Conservation (phyloP, 1,140 invertebrate species). For the Drosophila kepulauana region DNA sequence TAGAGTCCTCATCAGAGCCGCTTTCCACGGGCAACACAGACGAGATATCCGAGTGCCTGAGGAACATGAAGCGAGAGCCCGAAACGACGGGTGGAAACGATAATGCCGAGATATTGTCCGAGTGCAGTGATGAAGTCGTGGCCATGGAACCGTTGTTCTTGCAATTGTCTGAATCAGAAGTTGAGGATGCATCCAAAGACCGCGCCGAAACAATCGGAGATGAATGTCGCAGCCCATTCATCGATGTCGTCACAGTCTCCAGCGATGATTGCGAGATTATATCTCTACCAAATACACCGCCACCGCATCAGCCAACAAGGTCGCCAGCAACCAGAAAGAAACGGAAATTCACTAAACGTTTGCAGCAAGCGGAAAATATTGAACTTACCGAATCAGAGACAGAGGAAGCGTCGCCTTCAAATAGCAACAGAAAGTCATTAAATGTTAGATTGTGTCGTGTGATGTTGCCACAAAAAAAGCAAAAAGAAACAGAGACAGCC, state of each 20-base stretch:
- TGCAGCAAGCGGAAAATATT: not conserved
- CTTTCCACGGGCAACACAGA: conserved; percentile 62
- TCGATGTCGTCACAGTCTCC: conserved; percentile 51
- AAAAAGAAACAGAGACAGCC: not conserved
- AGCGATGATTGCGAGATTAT: conserved; percentile 73
- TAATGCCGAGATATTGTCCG: conserved; percentile 38
- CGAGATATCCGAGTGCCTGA: conserved; percentile 52
- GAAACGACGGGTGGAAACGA: not conserved
- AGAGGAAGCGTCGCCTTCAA: not conserved
- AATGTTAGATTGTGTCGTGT: conserved; percentile 9
- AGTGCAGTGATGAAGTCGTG: conserved; percentile 65
- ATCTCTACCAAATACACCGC: conserved; percentile 29
- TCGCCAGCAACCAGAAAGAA: conserved; percentile 5
- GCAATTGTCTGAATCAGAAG: conserved; percentile 72
- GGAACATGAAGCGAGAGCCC: conserved; percentile 12
- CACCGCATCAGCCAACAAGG: not conserved
- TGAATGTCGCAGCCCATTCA: not conserved
- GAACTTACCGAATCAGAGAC: conserved; percentile 33
- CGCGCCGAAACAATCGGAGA: not conserved
- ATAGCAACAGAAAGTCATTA: not conserved
- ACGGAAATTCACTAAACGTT: conserved; percentile 20
- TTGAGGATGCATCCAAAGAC: conserved; percentile 11
- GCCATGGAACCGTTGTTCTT: conserved; percentile 78
- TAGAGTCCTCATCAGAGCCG: conserved; percentile 38
- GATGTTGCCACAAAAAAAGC: not conserved